Conservation (phyloP, 2,888 invertebrate genomes). For the Clistopyga incitator region DNA sequence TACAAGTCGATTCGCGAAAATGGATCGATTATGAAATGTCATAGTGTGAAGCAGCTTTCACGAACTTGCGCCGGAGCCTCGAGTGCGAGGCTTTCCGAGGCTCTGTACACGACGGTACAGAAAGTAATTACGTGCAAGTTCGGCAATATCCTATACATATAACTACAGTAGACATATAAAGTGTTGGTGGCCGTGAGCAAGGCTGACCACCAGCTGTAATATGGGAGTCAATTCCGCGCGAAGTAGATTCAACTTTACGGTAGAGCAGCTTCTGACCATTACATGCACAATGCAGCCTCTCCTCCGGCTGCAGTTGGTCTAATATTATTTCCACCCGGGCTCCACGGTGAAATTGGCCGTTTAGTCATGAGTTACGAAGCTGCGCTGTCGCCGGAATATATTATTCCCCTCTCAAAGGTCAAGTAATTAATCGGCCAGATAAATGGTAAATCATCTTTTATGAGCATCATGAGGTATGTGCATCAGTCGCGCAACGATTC, state of each 20-base stretch:
- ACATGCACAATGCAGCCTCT: conserved; percentile 33
- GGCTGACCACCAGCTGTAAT: conserved; percentile 64
- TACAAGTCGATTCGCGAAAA: conserved; percentile 19
- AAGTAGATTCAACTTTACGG: conserved; percentile 67
- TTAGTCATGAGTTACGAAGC: conserved; percentile 56
- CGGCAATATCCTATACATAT: conserved; percentile 57
- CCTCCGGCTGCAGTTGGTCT: conserved; percentile 54
- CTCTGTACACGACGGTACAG: conserved; percentile 9
- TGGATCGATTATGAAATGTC: conserved; percentile 43
- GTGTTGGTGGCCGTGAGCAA: conserved; percentile 43
- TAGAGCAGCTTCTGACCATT: conserved; percentile 56
- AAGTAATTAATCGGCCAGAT: conserved; percentile 21
- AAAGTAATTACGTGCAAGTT: conserved; percentile 67
- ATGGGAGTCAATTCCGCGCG: conserved; percentile 66
- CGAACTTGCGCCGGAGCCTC: conserved; percentile 17
- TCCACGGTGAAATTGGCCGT: conserved; percentile 59
- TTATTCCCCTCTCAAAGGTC: conserved; percentile 37
- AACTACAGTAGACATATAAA: conserved; percentile 6
- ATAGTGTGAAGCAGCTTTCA: conserved; percentile 12
- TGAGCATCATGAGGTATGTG: conserved; percentile 1
- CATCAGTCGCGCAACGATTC: too few species aligned
- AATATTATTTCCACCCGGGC: conserved; percentile 60
- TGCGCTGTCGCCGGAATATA: conserved; percentile 51
- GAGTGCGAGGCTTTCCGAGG: not conserved
- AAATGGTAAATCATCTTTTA: conserved; percentile 29